Conservation (phyloP, 2,113 vertebrate genomes). For the Thunnus maccoyii region DNA sequence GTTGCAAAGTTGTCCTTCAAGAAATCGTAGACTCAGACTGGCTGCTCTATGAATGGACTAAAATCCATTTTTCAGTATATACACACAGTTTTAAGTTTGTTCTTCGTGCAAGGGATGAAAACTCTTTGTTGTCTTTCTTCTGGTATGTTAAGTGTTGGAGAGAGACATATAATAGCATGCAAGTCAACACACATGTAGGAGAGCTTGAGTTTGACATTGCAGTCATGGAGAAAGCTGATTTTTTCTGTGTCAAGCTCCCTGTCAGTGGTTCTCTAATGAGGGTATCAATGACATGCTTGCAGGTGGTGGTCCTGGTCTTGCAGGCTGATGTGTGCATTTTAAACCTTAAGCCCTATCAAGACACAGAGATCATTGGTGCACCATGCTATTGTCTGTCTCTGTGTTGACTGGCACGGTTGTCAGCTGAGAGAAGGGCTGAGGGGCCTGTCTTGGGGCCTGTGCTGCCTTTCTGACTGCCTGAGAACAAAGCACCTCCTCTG, state of each 20-base stretch:
- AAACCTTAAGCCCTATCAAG: constrained; percentile 70
- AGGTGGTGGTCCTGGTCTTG: constrained; percentile 66
- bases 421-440: constrained; percentile 69
- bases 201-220: constrained; percentile 27
- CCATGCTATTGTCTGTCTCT: constrained; percentile 72
- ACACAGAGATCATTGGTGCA: constrained; percentile 63
- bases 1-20: constrained; percentile 44
- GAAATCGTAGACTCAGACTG: background rate
- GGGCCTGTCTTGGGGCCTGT: constrained; percentile 52
- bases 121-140: background rate
- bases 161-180: constrained; percentile 39
- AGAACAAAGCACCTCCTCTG: constrained; percentile 82
- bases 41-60: background rate
- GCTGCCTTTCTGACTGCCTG: constrained; percentile 73
- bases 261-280: constrained; percentile 75
- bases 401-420: constrained; percentile 71
- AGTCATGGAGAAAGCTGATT: constrained; percentile 46
- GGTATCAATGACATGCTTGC: constrained; percentile 75
- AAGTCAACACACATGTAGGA: constrained; percentile 56
- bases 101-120: constrained; percentile 12
- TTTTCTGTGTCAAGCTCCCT: constrained; percentile 68
- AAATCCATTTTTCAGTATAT: background rate
- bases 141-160: constrained; percentile 21
- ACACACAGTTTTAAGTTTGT: background rate
- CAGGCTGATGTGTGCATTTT: constrained; percentile 72